phyloP scores from a whole-genome alignment of 2,888 invertebrate genomes.

The Drosophila melanosoma region DNA sequence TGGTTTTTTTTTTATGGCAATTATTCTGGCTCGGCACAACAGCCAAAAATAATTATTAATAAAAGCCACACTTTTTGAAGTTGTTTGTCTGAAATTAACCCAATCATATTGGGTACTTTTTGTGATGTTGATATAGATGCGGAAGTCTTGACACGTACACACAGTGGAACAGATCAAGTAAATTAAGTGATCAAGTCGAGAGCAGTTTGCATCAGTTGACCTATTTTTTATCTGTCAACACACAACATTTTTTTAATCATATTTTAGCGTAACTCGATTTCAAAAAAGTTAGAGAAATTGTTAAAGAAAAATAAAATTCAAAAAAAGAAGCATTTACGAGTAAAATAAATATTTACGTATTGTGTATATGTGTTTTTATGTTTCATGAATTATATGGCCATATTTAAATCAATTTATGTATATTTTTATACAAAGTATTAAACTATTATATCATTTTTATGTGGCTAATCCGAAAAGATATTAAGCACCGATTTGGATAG shows the following conservation, averaged over 20 bases:
- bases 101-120: constrained; percentile 47
- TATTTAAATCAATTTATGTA: neutral
- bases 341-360: neutral
- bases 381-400: neutral
- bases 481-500: neutral
- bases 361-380: neutral
- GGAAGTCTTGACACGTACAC: constrained; percentile 28
- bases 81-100: constrained; percentile 60
- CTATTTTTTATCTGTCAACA: neutral
- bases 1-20: constrained; percentile 8
- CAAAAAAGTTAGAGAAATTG: neutral
- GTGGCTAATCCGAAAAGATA: neutral
- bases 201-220: neutral
- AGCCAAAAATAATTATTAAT: constrained; percentile 51
- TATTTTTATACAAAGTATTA: neutral
- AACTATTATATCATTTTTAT: neutral
- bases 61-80: constrained; percentile 29
- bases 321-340: neutral
- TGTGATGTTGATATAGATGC: constrained; percentile 22
- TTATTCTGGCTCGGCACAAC: constrained; percentile 28
- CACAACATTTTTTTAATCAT: neutral
- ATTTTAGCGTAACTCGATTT: neutral
- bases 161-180: constrained; percentile 27
- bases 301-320: neutral
- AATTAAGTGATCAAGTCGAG: neutral